Conservation (phyloP, 2,113 vertebrate species). For the Trochalopteron elliotii region DNA sequence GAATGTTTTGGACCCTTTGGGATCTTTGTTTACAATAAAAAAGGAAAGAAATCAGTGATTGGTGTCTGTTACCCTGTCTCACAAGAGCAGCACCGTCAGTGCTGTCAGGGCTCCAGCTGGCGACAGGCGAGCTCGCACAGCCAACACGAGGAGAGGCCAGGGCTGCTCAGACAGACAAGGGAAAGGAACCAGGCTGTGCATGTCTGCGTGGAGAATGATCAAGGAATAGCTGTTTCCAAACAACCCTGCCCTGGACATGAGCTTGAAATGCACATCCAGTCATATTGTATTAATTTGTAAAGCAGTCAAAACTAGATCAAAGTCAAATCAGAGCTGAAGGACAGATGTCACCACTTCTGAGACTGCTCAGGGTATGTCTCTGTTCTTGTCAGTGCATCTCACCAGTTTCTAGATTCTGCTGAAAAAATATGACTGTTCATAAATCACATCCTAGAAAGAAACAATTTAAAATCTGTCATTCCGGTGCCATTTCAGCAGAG, state of each 20-base stretch:
- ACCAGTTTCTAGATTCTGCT: not conserved
- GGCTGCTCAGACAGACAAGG: not conserved
- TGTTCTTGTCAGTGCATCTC: not conserved
- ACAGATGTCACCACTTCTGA: not conserved
- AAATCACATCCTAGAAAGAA: not conserved
- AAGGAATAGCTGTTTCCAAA: not conserved
- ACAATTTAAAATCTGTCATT: not conserved
- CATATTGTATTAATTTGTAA: not conserved
- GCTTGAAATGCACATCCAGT: not conserved
- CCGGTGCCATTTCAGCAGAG: not conserved
- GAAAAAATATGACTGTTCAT: not conserved
- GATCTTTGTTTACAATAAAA: not conserved
- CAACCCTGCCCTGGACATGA: not conserved
- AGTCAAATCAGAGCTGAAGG: not conserved
- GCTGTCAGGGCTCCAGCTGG: not conserved
- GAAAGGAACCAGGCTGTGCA: not conserved
- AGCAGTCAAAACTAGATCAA: not conserved
- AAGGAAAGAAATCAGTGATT: not conserved
- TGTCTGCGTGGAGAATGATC: not conserved
- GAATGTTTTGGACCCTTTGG: not conserved
- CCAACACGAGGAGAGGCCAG: not conserved
- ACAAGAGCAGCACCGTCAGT: not conserved
- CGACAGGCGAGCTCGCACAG: rapidly evolving
- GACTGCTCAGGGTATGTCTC: not conserved
- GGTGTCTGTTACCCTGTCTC: not conserved